phyloP scores from a whole-genome alignment of 92 coral and sea anemone genomes.

The Umimayanthus chanpuru region DNA sequence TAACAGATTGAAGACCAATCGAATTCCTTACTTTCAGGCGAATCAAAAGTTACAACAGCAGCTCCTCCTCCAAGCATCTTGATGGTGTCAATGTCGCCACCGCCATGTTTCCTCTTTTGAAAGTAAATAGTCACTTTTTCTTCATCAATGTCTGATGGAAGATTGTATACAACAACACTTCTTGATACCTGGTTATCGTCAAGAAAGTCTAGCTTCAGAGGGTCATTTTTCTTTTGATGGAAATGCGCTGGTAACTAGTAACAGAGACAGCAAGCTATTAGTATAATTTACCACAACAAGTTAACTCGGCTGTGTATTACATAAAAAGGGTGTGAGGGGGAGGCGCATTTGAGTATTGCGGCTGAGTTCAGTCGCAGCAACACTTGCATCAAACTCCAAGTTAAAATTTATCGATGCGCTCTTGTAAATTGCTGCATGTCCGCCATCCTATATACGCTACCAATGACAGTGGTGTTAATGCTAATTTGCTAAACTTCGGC shows the following conservation, averaged over 20 bases:
- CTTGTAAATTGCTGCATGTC: too few species aligned
- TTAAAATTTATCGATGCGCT: too few species aligned
- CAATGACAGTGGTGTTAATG: too few species aligned
- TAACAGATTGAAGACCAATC: background rate
- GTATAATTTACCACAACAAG: too few species aligned
- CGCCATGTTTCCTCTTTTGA: slow-evolving; percentile 60
- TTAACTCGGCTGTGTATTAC: too few species aligned
- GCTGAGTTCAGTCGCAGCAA: too few species aligned
- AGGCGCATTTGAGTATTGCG: too few species aligned
- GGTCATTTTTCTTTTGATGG: background rate
- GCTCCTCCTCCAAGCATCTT: background rate
- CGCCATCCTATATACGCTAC: too few species aligned
- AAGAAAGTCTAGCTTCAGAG: background rate
- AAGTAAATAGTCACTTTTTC: slow-evolving; percentile 47
- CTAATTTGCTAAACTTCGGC: too few species aligned
- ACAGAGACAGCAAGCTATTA: too few species aligned
- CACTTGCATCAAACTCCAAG: too few species aligned
- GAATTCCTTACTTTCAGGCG: slow-evolving; percentile 35
- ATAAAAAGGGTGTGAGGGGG: too few species aligned
- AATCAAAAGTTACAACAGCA: slow-evolving; percentile 57
- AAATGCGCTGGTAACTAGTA: background rate
- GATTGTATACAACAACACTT: slow-evolving; percentile 47
- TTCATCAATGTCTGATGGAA: slow-evolving; percentile 32
- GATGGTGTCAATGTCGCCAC: slow-evolving; percentile 48
- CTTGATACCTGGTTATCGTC: slow-evolving; percentile 6